Evolutionary conservation across 2,797 vertebrate species (phyloP), one percentile per base, ranked within the genome.

Genomic region (Leptoclinus maculatus): DNA sequence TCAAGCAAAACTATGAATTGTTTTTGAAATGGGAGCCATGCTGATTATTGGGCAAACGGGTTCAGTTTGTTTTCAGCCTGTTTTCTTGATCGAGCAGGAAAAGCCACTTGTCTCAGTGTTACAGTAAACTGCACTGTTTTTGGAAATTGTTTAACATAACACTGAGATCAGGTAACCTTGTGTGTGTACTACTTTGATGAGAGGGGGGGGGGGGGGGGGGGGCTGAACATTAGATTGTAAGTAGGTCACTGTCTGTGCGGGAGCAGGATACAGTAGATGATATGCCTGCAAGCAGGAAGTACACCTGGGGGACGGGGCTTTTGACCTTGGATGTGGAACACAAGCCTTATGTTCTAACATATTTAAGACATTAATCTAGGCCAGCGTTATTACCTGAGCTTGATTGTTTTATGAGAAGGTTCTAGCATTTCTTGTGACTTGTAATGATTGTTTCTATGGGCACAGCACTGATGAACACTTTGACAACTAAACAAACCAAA

Each of bases 161-260:
- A 66, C 41, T 41, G 75, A 87, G 85, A 77, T 89, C 84, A 85
- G 84, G 69, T 79, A 85, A 88, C 83, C 80, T 89, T 89, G 86
- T 76, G 69, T 76, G 69, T 78, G 84, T 80, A 79, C 70, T 64
- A 71, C 65, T 88, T 84, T 84, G 85, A 85, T 83, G 83, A 80
- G 36, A 49, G 74, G 65, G 69, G 29, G 58, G 47, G 57, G 69
- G 51, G 27, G 27, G 27, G 27, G 29, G 29, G 5, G 32, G 32
- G 32, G 32, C 23, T 43, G 67, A 67, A 71, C 78, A 88, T 90
- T 91, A 87, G 83, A 71, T 79, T 57, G 34, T 76, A 92, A 92
- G 79, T 95, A 86, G 91, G 92, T 91, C 91, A 89, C 45, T 58
- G 74, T 88, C 79, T 81, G 78, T 83, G 77, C 74, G 32, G 69